A percentile compares a stretch with the other conserved stretches of the same genome.
Conservation (phyloP, 2,888 invertebrate genomes). For the Busseola fusca region DNA sequence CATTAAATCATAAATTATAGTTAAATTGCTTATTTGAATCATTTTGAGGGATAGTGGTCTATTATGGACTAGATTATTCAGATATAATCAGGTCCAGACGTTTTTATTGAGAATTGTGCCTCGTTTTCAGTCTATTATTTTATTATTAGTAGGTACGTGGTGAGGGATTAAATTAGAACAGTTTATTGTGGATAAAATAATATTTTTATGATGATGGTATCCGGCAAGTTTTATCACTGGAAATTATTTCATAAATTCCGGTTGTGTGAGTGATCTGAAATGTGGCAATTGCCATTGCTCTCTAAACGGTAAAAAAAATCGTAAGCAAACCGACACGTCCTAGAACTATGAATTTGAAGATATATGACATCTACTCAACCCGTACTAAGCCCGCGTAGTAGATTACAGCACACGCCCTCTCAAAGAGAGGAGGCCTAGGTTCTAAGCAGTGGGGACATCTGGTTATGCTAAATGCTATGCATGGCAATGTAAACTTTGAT, state of each 20-base stretch:
- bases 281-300: too few relatives aligned
- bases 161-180: conserved; percentile 36
- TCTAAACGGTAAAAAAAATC: too few relatives aligned
- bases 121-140: conserved; percentile 49
- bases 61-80: conserved; percentile 37
- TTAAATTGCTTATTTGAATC: conserved; percentile 43
- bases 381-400: neutral
- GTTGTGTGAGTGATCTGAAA: neutral
- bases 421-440: neutral
- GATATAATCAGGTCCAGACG: conserved; percentile 50
- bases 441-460: neutral
- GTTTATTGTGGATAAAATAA: conserved; percentile 46
- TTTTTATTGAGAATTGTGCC: conserved; percentile 47
- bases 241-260: conserved; percentile 1
- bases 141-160: conserved; percentile 38
- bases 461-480: neutral
- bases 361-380: too few relatives aligned
- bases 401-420: neutral
- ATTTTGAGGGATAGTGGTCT: conserved; percentile 42
- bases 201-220: conserved; percentile 31
- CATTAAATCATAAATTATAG: conserved; percentile 46
- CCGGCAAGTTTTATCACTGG: conserved; percentile 31
- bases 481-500: neutral
- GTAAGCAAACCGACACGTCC: too few relatives aligned
- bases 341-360: too few relatives aligned